Evolutionary conservation across 2,113 vertebrate genomes (phyloP), one percentile per base, ranked within the genome.

Genomic region (Ailurus styani): DNA sequence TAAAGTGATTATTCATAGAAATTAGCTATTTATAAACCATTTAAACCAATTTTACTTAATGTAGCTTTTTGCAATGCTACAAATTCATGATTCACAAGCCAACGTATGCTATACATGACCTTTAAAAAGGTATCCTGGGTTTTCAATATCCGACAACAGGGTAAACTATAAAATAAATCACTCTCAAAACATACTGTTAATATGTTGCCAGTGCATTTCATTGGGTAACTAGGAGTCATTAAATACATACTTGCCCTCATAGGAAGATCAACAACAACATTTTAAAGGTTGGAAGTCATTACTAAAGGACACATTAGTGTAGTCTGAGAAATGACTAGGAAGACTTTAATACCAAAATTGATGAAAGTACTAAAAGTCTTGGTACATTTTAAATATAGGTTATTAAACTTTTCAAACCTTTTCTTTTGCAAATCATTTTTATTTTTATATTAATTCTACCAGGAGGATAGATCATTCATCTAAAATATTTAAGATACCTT

Each of bases 401-500:
- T 97, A 98, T 98, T 98, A 98, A 98, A 97, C 83, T 98, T 98
- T 98, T 98, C 85, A 98, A 97, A 95, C 0, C 54, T 87, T 97
- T 98, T 95, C 83, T 81, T 98, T 98, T 93, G 45, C 91, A 99
- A 99, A 98, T 98, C 40, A 98, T 98, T 98, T 98, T 98, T 97
- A 98, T 96, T 98, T 97, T 98, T 96, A 68, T 37, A 89, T 98
- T 97, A 98, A 97, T 97, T 98, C 96, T 98, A 98, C 92, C 68
- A 97, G 82, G 40, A 50, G 45, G 90, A 90, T 87, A 91, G 42
- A 62, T 98, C 1, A 78, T 97, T 73, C 47, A 87, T 87, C 85
- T 96, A 93, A 98, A 98, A 97, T 98, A 98, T 94, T 97, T 98
- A 97, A 94, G 37, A 47, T 50, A 60, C 37, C 94, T 83, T 94